These are phyloP conservation scores for Asbolus verrucosus DNA, from an alignment of 1,140 invertebrate species.

Conservation along the genomic window DNA sequence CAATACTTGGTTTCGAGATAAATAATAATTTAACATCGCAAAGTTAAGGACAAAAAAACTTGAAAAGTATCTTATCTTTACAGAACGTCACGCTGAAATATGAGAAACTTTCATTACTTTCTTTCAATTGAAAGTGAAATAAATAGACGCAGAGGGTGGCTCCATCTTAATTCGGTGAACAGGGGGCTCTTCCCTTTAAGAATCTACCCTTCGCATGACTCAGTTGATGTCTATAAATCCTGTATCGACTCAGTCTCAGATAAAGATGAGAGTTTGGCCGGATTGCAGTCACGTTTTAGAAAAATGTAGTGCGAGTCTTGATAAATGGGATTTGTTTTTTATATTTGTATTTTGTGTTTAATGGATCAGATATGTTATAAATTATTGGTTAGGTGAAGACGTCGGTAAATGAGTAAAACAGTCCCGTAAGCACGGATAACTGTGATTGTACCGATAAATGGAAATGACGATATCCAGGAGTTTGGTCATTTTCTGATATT, in stretches of 20 bases:
- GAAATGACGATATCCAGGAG: no score
- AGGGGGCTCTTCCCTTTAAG: no score
- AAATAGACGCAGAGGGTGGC: no score
- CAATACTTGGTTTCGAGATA: conserved; percentile 11
- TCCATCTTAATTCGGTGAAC: no score
- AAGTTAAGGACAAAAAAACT: background rate
- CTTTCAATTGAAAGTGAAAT: background rate
- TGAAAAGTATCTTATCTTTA: background rate
- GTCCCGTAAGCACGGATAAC: no score
- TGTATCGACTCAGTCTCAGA: background rate
- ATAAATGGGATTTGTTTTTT: conserved; percentile 6
- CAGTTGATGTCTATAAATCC: conserved; percentile 8
- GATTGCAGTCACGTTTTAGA: conserved; percentile 24
- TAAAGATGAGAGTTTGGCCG: conserved; percentile 16
- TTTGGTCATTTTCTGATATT: no score
- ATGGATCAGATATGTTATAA: no score
- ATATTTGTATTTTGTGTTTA: no score
- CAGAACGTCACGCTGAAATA: background rate
- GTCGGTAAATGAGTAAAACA: no score
- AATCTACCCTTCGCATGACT: background rate
- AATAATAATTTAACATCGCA: background rate
- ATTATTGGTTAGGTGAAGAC: no score
- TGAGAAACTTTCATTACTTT: conserved; percentile 8
- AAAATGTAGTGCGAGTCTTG: conserved; percentile 6
- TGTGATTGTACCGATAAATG: no score